Percentiles rank a stretch among this genome's conserved stretches.
Evolutionary conservation across 2,113 vertebrate species (phyloP).

Genomic region (Saguinus midas): DNA sequence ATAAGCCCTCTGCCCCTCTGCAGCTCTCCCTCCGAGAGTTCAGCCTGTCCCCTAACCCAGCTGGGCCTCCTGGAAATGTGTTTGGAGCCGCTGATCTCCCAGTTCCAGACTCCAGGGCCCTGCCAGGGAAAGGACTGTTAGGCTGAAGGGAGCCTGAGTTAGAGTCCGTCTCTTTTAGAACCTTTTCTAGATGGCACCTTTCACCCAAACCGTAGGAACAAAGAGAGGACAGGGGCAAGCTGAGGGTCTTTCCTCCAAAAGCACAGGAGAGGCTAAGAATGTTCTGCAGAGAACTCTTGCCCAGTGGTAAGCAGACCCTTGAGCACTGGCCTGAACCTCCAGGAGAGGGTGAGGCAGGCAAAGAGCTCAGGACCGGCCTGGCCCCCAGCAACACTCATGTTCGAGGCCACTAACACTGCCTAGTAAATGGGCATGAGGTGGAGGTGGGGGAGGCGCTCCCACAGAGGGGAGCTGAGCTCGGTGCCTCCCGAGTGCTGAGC

Average conservation of each 20-base stretch:
- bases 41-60: not conserved
- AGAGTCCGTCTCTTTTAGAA: not conserved
- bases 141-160: not conserved
- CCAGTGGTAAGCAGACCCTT: not conserved
- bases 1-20: not conserved
- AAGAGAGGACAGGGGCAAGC: not conserved
- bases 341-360: not conserved
- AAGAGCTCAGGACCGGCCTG: not conserved
- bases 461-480: too few relatives aligned
- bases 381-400: accelerated
- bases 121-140: not conserved
- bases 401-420: not conserved
- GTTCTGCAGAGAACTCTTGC: not conserved
- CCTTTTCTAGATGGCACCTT: not conserved
- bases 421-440: accelerated
- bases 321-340: not conserved
- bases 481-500: accelerated
- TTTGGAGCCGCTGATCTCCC: not conserved
- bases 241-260: too few relatives aligned
- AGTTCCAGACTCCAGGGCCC: not conserved
- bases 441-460: not conserved
- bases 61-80: not conserved
- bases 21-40: not conserved
- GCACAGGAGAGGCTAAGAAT: not conserved
- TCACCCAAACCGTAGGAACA: accelerated